Percentiles rank a stretch among this genome's conserved stretches.
These are phyloP conservation scores for Hylaeus anthracinus DNA, from an alignment of 1,140 invertebrate genomes.

Conservation along the genomic window DNA sequence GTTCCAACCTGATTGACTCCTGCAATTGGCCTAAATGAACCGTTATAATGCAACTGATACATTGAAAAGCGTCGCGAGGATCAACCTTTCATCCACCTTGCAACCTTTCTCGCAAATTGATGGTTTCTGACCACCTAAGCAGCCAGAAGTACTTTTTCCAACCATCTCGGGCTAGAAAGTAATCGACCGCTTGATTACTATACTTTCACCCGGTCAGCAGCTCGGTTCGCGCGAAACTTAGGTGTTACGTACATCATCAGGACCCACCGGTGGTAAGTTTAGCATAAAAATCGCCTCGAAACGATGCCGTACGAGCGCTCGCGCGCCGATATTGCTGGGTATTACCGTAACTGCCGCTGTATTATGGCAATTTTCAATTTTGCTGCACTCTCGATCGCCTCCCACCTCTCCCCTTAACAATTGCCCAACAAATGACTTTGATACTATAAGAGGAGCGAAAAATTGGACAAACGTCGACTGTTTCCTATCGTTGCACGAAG, in stretches of 20 bases:
- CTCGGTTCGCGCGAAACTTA: slow-evolving; percentile 29
- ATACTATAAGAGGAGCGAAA: slow-evolving; percentile 22
- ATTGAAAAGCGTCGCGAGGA: neutral
- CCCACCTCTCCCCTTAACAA: neutral
- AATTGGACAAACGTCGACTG: slow-evolving; percentile 11
- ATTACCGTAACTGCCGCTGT: slow-evolving; percentile 62
- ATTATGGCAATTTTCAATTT: slow-evolving; percentile 68
- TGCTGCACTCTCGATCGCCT: slow-evolving; percentile 57
- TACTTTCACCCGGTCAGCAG: slow-evolving; percentile 27
- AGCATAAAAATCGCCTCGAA: slow-evolving; percentile 58
- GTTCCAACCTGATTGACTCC: too few relatives aligned
- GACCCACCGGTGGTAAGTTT: slow-evolving; percentile 35
- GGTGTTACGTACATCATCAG: slow-evolving; percentile 44
- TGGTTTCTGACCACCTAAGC: neutral
- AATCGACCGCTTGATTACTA: slow-evolving; percentile 43
- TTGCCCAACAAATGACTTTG: slow-evolving; percentile 34
- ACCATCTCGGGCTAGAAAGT: slow-evolving; percentile 10
- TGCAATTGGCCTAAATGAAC: too few relatives aligned
- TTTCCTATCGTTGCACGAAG: neutral
- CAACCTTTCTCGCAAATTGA: neutral
- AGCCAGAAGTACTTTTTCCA: neutral
- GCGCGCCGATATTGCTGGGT: slow-evolving; percentile 51
- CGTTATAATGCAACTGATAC: too few relatives aligned
- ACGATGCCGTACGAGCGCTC: slow-evolving; percentile 49
- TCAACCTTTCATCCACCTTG: neutral